Evolutionary conservation across 1,140 invertebrate genomes (phyloP), one percentile per base, ranked within the genome.

Genomic region (Heliothis virescens): DNA sequence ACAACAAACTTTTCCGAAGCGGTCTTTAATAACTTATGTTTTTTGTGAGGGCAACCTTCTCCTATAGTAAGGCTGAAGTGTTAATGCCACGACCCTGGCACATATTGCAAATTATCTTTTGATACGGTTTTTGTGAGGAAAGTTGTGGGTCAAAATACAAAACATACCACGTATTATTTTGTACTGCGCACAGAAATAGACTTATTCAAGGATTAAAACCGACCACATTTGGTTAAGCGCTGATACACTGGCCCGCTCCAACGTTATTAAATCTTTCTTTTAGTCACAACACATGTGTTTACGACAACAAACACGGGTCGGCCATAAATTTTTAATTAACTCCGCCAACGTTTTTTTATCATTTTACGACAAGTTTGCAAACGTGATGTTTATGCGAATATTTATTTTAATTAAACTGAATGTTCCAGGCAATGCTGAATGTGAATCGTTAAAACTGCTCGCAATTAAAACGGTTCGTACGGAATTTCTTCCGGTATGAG

Each of bases 241-340:
- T 34, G 34, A 34, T 72, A 72, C 10, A 18, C 18, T 29, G 34
- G 41, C 55, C 52, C 7, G 69, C 16, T 72, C 15, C 52, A 26
- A 29, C 16, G 65, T 50, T 26, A 72, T 72, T 41, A 57, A 72
- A 72, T 72, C 69, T 72, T 72, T 72, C 26, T 72, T 55, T 72
- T 13, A 72, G 26, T 29, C 50, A 41, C 69, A 72, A 69, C 29
- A 73, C 53, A 59, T 48, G 47, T 74, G 73, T 50, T 63, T 63
- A 62, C 57, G 59, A 76, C 73, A 76, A 65, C 78, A 73, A 73
- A 72, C 47, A 69, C 53, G 47, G 57, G 18, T 48, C 73, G 29
- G 57, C 57, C n/a, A 75, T 75, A 75, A 75, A 75, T 60, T 75
- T 75, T 75, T 75, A 75, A 60, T 60, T 62, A 75, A 75, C 59